Evolutionary conservation across 2,888 invertebrate genomes (phyloP), one percentile per base, ranked within the genome.

Genomic region (Plagodis dolabraria): DNA sequence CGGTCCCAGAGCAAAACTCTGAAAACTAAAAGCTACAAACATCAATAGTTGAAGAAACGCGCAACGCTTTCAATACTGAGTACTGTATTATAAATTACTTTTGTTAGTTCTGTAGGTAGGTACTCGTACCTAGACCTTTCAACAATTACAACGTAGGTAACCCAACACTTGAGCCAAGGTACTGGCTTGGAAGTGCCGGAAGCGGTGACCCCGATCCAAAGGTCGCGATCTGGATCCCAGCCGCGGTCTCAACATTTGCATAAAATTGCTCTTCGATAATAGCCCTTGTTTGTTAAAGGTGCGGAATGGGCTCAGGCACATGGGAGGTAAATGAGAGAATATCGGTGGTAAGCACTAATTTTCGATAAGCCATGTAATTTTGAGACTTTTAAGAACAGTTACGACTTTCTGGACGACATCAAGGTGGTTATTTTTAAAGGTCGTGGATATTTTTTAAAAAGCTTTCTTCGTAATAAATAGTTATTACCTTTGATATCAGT

Each of bases 151-250:
- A 33, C 49, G 70, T 60, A n/a, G n/a, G n/a, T n/a, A 68, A 65
- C 64, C 51, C 45, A 60, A 67, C 44, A 63, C 53, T 55, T 47
- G 60, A 68, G 60, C 67, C 61, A 57, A 68, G 60, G 65, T 58
- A 62, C 52, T 53, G 59, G 55, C 50, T 40, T 63, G 64, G 68
- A 63, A 65, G 64, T 65, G 57, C 69, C 77, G 79, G 79, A 80
- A 78, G 68, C 73, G 57, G 51, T 63, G 80, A 68, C 79, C 79
- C 72, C 70, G 67, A 75, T 83, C 67, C 60, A 85, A 86, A 86
- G 86, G 84, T 86, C 83, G 65, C 69, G 72, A 71, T 71, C 66
- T 66, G 67, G 68, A 68, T 66, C 67, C 60, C 51, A 54, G 33
- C 43, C 33, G 57, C n/a, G 43, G n/a, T 55, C 48, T 55, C 47